Percentiles rank a stretch among this genome's conserved stretches.
Conservation (phyloP, 2,113 vertebrate species). For the Mola mola region DNA sequence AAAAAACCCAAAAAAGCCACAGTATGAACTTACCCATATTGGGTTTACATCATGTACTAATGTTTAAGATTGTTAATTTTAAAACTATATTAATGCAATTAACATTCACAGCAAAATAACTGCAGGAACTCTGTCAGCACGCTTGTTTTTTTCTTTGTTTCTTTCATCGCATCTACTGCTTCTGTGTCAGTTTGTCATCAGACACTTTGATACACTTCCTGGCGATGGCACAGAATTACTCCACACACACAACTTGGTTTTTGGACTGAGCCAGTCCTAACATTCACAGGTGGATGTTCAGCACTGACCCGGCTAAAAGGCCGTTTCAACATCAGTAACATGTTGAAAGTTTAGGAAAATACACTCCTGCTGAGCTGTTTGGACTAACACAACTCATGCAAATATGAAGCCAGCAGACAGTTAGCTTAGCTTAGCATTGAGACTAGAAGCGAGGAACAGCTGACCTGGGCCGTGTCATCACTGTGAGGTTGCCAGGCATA, state of each 20-base stretch:
- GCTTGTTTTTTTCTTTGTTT: background rate
- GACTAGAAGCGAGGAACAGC: background rate
- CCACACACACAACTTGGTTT: too few species aligned
- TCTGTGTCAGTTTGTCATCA: background rate
- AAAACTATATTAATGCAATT: conserved; percentile 27
- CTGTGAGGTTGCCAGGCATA: too few species aligned
- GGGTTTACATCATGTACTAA: conserved; percentile 59
- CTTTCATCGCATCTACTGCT: background rate
- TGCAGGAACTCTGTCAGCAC: background rate
- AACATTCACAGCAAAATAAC: conserved; percentile 15
- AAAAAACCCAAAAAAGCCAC: conserved; percentile 6
- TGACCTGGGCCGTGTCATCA: too few species aligned
- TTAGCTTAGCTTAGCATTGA: background rate
- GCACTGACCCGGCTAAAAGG: too few species aligned
- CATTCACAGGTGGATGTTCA: too few species aligned
- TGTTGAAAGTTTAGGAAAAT: too few species aligned
- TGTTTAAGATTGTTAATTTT: conserved; percentile 18
- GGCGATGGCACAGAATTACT: too few species aligned
- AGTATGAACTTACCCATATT: conserved; percentile 72
- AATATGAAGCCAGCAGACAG: background rate
- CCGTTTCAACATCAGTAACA: too few species aligned
- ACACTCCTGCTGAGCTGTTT: too few species aligned
- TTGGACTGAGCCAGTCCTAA: too few species aligned
- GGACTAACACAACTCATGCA: too few species aligned
- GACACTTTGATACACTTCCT: too few species aligned